Percentiles rank a stretch among this genome's conserved stretches.
Conservation (phyloP, 2,797 vertebrate genomes). For the Benthosema pterotum region DNA sequence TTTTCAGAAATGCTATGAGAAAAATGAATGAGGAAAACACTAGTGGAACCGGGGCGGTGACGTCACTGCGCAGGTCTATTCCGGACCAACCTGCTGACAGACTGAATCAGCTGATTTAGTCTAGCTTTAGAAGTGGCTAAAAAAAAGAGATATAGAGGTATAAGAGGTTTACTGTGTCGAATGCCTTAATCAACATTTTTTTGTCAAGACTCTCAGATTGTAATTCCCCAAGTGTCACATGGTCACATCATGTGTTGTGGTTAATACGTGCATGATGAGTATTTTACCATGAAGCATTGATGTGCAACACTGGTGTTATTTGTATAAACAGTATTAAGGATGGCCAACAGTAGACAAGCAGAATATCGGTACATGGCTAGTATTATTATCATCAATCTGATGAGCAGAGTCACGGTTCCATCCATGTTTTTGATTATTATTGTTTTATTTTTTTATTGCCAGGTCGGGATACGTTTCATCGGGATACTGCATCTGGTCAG, state of each 20-base stretch:
- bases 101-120: no score
- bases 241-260: slow-evolving; percentile 21
- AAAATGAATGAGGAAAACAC: no score
- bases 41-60: no score
- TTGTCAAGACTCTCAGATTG: slow-evolving; percentile 71
- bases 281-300: slow-evolving; percentile 25
- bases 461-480: no score
- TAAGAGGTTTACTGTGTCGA: slow-evolving; percentile 40
- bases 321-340: slow-evolving; percentile 58
- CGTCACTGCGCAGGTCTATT: no score
- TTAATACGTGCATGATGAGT: slow-evolving; percentile 28
- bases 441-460: no score
- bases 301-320: slow-evolving; percentile 33
- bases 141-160: slow-evolving; percentile 7
- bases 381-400: slow-evolving; percentile 29
- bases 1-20: no score
- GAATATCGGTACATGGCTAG: slow-evolving; percentile 15
- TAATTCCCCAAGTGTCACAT: slow-evolving; percentile 50
- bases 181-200: slow-evolving; percentile 76
- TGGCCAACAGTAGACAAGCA: slow-evolving; percentile 26
- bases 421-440: no score
- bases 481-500: no score
- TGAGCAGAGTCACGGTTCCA: not conserved
- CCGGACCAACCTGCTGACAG: no score
- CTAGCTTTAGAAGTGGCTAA: no score